Conservation (phyloP, 1,140 invertebrate species). For the Drosophila sturtevanti region DNA sequence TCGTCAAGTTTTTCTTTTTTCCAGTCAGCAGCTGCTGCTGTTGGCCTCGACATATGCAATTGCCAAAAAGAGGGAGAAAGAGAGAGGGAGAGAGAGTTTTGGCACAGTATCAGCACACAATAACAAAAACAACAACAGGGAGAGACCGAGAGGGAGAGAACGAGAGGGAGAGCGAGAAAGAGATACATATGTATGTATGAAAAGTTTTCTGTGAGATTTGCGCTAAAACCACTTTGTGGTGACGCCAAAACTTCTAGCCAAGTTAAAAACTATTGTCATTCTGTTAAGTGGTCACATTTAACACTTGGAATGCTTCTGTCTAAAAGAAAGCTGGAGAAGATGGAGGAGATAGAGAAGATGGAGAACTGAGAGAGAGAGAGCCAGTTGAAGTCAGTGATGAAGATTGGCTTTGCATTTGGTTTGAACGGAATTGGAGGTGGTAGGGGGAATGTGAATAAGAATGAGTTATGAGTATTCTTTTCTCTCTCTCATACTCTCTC, state of each 20-base stretch:
- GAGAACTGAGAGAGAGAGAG: neutral
- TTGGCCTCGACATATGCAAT: conserved; percentile 64
- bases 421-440: neutral
- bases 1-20: conserved; percentile 73
- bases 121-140: conserved; percentile 18
- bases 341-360: neutral
- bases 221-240: conserved; percentile 79
- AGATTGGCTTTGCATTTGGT: conserved; percentile 2
- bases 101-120: conserved; percentile 43
- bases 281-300: conserved; percentile 81
- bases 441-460: neutral
- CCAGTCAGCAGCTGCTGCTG: conserved; percentile 53
- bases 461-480: neutral
- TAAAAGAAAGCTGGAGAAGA: neutral
- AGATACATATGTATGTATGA: conserved; percentile 44
- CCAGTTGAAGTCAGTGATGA: neutral
- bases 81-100: conserved; percentile 42
- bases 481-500: neutral
- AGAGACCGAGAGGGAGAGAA: neutral
- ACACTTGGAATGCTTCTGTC: conserved; percentile 70
- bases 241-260: conserved; percentile 81
- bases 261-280: conserved; percentile 82
- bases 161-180: conserved; percentile 5
- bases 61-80: conserved; percentile 29
- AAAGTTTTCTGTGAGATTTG: conserved; percentile 69